Evolutionary conservation across 92 coral and sea anemone genomes (phyloP), one percentile per base, ranked within the genome.

Genomic region (Chrysogorgia sp.): DNA sequence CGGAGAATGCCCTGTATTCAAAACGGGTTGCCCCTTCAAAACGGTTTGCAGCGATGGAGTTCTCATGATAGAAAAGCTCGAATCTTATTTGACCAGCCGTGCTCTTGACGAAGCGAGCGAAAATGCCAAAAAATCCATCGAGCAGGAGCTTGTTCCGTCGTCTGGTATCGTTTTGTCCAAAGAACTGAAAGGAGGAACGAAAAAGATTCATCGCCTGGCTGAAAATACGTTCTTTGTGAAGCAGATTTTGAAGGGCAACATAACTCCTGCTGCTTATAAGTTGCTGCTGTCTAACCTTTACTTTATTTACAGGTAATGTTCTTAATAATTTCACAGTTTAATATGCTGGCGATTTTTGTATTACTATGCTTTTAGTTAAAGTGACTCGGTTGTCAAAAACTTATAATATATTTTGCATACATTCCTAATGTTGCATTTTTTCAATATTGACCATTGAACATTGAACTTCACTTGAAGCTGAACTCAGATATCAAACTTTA

Each of bases 11-110:
- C 98, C 97, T 20, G 90, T 93, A 35, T 93, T 93, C 63, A 81
- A 75, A 17, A 85, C 86, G 71, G 97, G 98, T 24, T 93, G 98
- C 63, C 98, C 98, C 45, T 93, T 93, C 82, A 93, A 91, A 81
- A 93, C 97, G 22, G 86, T 93, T 79, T 93, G 98, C 65, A 89
- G 92, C 71, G 97, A 93, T 74, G 98, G 94, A 76, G 84, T 86
- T 64, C 97, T 91, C 25, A 76, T 93, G 62, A 43, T 93, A 69
- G 94, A 85, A 79, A 87, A 89, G 80, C 74, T 93, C 24, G 97
- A 93, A 71, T 86, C 77, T 37, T 85, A 86, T 24, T 77, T 90
- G 58, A 89, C 94, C 88, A 93, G 94, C 14, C 83, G 86, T 81
- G 86, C 88, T 53, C 76, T 92, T 7, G 79, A 87, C 67, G 72